A percentile compares a stretch with the other conserved stretches of the same genome.
phyloP scores from a whole-genome alignment of 2,113 vertebrate species.

The Microtus oregoni region DNA sequence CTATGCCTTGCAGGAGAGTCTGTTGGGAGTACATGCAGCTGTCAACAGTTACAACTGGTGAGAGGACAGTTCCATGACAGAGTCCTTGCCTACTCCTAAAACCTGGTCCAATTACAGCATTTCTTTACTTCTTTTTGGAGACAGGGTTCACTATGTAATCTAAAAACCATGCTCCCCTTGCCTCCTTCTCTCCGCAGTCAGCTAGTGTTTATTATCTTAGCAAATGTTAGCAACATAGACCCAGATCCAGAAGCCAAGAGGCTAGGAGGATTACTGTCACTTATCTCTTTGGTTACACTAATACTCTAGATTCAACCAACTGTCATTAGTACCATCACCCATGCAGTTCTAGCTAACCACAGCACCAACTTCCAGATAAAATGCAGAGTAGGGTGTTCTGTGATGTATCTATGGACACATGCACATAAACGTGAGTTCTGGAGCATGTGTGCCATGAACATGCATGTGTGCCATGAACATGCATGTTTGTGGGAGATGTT shows the following conservation, averaged over 20 bases:
- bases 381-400: neutral
- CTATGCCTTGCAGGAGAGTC: neutral
- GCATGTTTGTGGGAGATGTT: neutral
- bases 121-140: neutral
- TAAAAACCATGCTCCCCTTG: neutral
- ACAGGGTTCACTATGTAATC: neutral
- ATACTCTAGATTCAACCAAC: neutral
- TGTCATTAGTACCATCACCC: neutral
- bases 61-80: neutral
- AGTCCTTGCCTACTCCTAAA: accelerated
- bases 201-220: neutral
- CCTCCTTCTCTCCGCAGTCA: neutral
- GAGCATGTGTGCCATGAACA: neutral
- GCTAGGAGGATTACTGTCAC: neutral
- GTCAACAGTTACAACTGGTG: neutral
- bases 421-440: neutral
- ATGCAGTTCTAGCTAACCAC: neutral
- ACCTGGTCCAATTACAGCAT: neutral
- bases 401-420: neutral
- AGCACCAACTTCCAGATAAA: neutral
- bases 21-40: accelerated
- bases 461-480: neutral
- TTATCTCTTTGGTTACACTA: neutral
- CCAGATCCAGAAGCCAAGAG: neutral
- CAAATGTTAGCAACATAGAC: neutral